phyloP scores from a whole-genome alignment of 2,888 invertebrate species.

The Ecdyonurus torrentis region DNA sequence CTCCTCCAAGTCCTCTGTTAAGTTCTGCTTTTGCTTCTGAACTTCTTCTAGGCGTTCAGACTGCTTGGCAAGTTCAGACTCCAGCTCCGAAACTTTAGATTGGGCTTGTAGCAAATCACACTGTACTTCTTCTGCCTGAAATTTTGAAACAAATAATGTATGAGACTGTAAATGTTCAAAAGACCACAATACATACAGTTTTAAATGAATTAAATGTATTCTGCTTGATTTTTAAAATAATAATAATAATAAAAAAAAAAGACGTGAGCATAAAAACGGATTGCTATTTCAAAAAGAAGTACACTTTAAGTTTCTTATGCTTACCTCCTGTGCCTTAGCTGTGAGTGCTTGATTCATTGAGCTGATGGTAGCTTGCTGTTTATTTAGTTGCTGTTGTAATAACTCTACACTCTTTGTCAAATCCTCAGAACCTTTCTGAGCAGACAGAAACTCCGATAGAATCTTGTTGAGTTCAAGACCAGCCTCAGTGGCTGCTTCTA shows the following conservation, averaged over 20 bases:
- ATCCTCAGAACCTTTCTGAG: conserved; percentile 46
- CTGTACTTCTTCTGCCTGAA: conserved; percentile 26
- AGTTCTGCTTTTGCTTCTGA: conserved; percentile 33
- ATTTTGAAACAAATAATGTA: too few species aligned
- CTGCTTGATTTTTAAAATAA: conserved; percentile 9
- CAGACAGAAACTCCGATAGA: conserved; percentile 44
- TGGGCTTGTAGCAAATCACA: conserved; percentile 22
- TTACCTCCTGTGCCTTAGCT: conserved; percentile 27
- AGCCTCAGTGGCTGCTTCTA: conserved; percentile 67
- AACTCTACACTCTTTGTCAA: conserved; percentile 46
- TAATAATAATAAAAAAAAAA: background rate
- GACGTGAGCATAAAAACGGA: background rate
- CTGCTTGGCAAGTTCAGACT: conserved; percentile 4
- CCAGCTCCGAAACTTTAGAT: conserved; percentile 4
- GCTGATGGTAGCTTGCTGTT: conserved; percentile 40
- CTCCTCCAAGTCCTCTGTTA: conserved; percentile 20
- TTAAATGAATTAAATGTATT: conserved; percentile 13
- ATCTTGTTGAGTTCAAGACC: conserved; percentile 55
- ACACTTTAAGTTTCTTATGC: too few species aligned
- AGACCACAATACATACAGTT: too few species aligned
- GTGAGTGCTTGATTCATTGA: conserved; percentile 26
- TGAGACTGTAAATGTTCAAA: too few species aligned
- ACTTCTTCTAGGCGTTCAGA: conserved; percentile 26
- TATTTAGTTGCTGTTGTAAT: conserved; percentile 44
- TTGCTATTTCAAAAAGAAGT: too few species aligned